Conservation (phyloP, 2,797 vertebrate species). For the Botia kubotai region DNA sequence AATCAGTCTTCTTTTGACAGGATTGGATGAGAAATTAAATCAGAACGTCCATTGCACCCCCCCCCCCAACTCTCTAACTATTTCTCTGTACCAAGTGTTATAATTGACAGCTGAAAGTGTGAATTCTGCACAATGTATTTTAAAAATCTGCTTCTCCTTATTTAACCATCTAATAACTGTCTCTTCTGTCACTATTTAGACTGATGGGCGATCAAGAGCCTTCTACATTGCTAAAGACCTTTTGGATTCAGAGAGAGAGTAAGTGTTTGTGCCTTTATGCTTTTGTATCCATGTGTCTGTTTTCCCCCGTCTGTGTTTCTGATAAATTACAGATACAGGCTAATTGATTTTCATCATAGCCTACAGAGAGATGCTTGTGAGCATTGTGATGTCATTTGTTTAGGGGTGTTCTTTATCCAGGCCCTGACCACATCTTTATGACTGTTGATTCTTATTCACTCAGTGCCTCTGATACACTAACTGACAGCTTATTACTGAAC, state of each 20-base stretch:
- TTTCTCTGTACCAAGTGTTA: slow-evolving; percentile 24
- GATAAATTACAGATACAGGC: neutral
- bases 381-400: slow-evolving; percentile 13
- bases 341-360: slow-evolving; percentile 25
- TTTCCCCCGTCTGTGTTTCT: slow-evolving; percentile 25
- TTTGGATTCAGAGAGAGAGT: slow-evolving; percentile 90
- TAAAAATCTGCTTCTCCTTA: neutral
- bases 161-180: slow-evolving; percentile 24
- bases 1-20: slow-evolving; percentile 59
- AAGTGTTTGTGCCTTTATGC: slow-evolving; percentile 71
- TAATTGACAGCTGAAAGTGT: neutral
- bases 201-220: slow-evolving; percentile 89
- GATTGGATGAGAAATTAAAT: slow-evolving; percentile 12
- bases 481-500: slow-evolving; percentile 66
- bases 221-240: slow-evolving; percentile 90
- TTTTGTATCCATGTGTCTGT: neutral
- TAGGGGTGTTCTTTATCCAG: slow-evolving; percentile 27
- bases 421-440: slow-evolving; percentile 42
- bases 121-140: slow-evolving; percentile 2
- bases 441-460: slow-evolving; percentile 55
- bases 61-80: slow-evolving; percentile 31
- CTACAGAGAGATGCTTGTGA: neutral
- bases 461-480: slow-evolving; percentile 44
- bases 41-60: slow-evolving; percentile 3
- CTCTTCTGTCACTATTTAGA: slow-evolving; percentile 71